A percentile compares a stretch with the other conserved stretches of the same genome.
Conservation (phyloP, 2,888 invertebrate species). For the Cremastobaeus sp. region DNA sequence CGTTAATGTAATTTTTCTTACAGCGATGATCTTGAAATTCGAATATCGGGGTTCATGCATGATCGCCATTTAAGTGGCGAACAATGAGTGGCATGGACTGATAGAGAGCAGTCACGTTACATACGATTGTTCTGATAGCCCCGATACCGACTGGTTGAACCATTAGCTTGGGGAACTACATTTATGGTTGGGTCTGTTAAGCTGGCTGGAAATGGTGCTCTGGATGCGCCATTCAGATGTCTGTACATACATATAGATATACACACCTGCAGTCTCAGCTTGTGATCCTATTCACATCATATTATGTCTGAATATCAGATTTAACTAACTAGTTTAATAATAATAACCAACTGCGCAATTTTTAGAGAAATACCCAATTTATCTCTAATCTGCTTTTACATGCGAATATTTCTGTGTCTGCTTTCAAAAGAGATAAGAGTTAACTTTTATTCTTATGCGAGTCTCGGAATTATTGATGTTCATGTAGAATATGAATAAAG, state of each 20-base stretch:
- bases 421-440: no score
- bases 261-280: neutral
- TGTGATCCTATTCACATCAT: conserved; percentile 31
- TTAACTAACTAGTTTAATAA: conserved; percentile 23
- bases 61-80: conserved; percentile 47
- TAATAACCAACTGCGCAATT: conserved; percentile 21
- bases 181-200: conserved; percentile 51
- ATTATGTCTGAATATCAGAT: conserved; percentile 22
- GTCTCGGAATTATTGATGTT: no score
- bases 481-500: conserved; percentile 12
- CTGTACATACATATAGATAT: conserved; percentile 11
- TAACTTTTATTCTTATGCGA: no score
- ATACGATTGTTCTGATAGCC: conserved; percentile 52
- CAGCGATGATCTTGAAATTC: conserved; percentile 21
- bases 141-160: conserved; percentile 36
- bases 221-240: conserved; percentile 34
- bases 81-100: conserved; percentile 48
- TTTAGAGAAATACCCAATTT: neutral
- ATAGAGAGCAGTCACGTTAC: conserved; percentile 54
- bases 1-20: neutral
- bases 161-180: conserved; percentile 52
- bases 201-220: conserved; percentile 45
- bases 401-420: no score
- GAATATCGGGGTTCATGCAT: conserved; percentile 49
- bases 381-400: no score